Evolutionary conservation across 2,888 invertebrate species (phyloP).

Genomic region (Tholera decimalis): DNA sequence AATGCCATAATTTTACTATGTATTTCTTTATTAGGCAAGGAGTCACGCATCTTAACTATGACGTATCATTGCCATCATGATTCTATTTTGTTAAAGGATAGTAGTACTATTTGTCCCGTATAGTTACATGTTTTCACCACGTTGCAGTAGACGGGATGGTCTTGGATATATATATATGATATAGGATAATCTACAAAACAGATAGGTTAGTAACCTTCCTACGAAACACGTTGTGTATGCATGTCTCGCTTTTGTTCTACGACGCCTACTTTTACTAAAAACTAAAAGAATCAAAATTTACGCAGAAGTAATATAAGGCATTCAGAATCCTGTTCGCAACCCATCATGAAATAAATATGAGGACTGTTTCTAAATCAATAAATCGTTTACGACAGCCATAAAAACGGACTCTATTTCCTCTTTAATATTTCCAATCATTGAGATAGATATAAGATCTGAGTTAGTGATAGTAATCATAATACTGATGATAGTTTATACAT

Average conservation of each 20-base stretch:
- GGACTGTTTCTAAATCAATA: slow-evolving; percentile 69
- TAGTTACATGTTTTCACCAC: too few species aligned
- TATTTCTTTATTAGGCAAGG: not conserved
- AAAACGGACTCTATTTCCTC: slow-evolving; percentile 66
- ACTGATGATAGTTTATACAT: slow-evolving; percentile 84
- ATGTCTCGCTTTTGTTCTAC: not conserved
- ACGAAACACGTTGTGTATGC: not conserved
- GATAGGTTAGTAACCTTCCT: not conserved
- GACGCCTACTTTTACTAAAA: not conserved
- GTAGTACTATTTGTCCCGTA: not conserved
- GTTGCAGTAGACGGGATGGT: not conserved
- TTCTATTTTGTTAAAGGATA: not conserved
- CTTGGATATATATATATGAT: too few species aligned
- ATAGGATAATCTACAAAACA: not conserved
- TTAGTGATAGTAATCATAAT: slow-evolving; percentile 75
- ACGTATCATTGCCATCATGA: not conserved
- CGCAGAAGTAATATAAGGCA: slow-evolving; percentile 17
- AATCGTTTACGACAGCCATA: slow-evolving; percentile 74
- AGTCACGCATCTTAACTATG: not conserved
- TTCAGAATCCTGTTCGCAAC: slow-evolving; percentile 25
- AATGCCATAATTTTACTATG: not conserved
- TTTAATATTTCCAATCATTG: slow-evolving; percentile 76
- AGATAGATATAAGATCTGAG: slow-evolving; percentile 64
- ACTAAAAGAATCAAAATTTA: not conserved
- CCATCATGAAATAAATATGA: slow-evolving; percentile 35